These are phyloP conservation scores for Megalops atlanticus DNA, from an alignment of 2,113 vertebrate genomes.

Conservation along the genomic window DNA sequence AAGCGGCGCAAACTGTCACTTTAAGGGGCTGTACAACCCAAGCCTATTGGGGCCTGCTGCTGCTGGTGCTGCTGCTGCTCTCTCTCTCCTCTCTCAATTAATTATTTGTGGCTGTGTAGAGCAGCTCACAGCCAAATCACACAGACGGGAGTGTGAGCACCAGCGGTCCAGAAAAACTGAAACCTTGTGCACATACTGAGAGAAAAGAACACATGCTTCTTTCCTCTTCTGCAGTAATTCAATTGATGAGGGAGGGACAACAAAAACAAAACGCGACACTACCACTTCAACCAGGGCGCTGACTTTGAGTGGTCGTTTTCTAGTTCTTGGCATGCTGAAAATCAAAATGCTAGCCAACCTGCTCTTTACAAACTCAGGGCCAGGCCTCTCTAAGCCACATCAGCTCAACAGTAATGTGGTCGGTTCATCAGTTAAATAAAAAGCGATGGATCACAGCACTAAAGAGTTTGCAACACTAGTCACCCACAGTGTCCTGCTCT, in stretches of 20 bases:
- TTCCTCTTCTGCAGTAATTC: background rate
- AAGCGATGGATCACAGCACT: background rate
- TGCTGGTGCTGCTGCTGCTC: background rate
- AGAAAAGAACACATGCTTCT: background rate
- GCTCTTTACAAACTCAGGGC: background rate
- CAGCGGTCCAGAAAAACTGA: slow-evolving; percentile 3
- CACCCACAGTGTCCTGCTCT: background rate
- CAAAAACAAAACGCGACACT: background rate
- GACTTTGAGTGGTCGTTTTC: background rate
- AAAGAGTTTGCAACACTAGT: background rate
- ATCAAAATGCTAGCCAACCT: no score
- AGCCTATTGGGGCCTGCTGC: background rate
- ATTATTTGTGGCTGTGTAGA: slow-evolving; percentile 49
- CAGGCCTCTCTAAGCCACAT: background rate
- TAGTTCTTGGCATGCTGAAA: background rate
- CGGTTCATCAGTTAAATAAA: background rate
- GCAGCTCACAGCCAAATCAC: slow-evolving; percentile 38
- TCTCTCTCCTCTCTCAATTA: slow-evolving; percentile 38
- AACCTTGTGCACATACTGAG: background rate
- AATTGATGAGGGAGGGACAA: background rate
- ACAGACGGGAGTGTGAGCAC: slow-evolving; percentile 30
- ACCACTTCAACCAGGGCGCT: background rate
- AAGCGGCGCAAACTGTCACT: slow-evolving; percentile 5
- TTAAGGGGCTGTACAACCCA: background rate
- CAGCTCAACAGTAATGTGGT: background rate